Conservation (phyloP, 2,113 vertebrate species). For the cattle (Bos taurus) region ARS-UCD2.0 NC_037335.1:78105501-78106000, state of each 20-base stretch:
- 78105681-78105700: not conserved
- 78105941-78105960: not conserved
- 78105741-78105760: not conserved
- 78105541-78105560: not conserved
- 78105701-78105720: not conserved
- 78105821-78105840: not conserved
- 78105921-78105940: not conserved
- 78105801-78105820: not conserved
- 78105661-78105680: not conserved
- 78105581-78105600: accelerated
- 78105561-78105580: not conserved
- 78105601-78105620: not conserved
- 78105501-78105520: not conserved
- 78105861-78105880: not conserved
- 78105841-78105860: not conserved
- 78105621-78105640: not conserved
- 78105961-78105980: not conserved
- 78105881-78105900: not conserved
- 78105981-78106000: not conserved
- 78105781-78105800: accelerated
- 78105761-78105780: not conserved
- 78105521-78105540: not conserved
- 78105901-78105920: not conserved
- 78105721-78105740: not conserved
- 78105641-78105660: not conserved